Evolutionary conservation across 2,888 invertebrate species (phyloP).

Genomic region (Vesta saturnalis): DNA sequence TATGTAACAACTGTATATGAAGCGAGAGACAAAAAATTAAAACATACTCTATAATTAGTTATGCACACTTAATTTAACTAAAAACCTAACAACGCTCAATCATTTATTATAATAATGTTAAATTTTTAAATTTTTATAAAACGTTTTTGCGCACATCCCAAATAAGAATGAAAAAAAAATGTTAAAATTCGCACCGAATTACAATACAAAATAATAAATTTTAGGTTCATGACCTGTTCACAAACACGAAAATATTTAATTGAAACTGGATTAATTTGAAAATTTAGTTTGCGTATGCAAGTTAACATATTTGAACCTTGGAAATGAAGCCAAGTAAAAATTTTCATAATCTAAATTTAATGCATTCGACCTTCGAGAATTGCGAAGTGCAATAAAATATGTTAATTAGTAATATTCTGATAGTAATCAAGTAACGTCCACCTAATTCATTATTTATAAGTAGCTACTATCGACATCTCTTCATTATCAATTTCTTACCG

Average conservation of each 20-base stretch:
- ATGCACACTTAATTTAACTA: slow-evolving; percentile 50
- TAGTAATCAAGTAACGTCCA: no score
- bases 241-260: slow-evolving; percentile 48
- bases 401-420: no score
- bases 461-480: no score
- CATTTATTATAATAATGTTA: slow-evolving; percentile 47
- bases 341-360: slow-evolving; percentile 54
- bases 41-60: slow-evolving; percentile 46
- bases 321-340: slow-evolving; percentile 57
- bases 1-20: slow-evolving; percentile 17
- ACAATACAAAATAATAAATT: slow-evolving; percentile 31
- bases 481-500: no score
- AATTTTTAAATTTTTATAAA: no score
- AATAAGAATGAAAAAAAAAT: not conserved
- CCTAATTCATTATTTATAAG: no score
- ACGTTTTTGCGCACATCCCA: slow-evolving; percentile 25
- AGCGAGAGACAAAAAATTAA: slow-evolving; percentile 27
- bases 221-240: slow-evolving; percentile 35
- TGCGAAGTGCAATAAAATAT: slow-evolving; percentile 59
- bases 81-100: slow-evolving; percentile 43
- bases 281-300: slow-evolving; percentile 40
- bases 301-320: slow-evolving; percentile 50
- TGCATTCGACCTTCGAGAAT: slow-evolving; percentile 51
- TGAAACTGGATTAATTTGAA: slow-evolving; percentile 46
- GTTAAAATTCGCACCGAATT: slow-evolving; percentile 29